These are phyloP conservation scores for Phaethon lepturus DNA, from an alignment of 2,113 vertebrate genomes.

Conservation along the genomic window DNA sequence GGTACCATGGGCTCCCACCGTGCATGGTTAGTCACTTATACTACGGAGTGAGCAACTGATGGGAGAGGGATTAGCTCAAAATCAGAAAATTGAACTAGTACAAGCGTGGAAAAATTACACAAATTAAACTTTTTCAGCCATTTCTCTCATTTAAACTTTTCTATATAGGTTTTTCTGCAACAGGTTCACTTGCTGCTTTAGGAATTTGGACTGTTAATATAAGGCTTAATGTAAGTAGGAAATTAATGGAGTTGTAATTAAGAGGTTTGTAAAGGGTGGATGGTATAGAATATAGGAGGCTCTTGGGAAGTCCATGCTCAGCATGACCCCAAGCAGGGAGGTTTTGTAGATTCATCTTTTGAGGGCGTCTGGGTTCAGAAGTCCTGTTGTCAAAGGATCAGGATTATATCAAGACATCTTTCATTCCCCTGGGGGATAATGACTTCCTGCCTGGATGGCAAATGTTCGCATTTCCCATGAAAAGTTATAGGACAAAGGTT, in stretches of 20 bases:
- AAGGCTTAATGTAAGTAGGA: neutral
- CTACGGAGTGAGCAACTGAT: neutral
- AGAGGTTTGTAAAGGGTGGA: neutral
- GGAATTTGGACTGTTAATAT: neutral
- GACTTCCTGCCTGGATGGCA: neutral
- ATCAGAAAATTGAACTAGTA: neutral
- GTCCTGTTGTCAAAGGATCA: neutral
- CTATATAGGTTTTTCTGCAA: accelerated
- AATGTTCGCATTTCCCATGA: constrained; percentile 16
- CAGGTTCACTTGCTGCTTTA: neutral
- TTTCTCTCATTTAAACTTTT: neutral
- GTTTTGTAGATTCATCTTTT: neutral
- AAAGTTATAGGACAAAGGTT: neutral
- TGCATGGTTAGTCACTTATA: neutral
- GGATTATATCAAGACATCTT: neutral
- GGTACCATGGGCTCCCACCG: accelerated
- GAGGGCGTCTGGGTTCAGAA: neutral
- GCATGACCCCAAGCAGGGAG: neutral
- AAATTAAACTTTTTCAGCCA: neutral
- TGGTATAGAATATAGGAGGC: neutral
- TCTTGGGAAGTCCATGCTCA: neutral
- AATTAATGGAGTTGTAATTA: neutral
- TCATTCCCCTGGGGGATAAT: neutral
- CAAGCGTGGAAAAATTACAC: neutral
- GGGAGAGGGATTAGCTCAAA: neutral